phyloP scores from a whole-genome alignment of 1,140 invertebrate genomes.

The Papilio aristodemus region DNA sequence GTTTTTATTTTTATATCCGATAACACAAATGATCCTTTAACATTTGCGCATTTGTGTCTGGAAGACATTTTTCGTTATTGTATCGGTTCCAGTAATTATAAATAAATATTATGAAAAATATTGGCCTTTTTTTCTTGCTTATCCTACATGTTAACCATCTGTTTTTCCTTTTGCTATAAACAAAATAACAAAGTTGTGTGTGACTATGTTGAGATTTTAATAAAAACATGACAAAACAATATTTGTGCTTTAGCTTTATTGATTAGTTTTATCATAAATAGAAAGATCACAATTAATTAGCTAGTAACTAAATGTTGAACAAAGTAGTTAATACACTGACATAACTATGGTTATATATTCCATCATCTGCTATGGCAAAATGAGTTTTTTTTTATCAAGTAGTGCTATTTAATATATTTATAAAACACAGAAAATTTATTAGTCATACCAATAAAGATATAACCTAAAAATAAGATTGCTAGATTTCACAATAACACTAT shows the following conservation, averaged over 20 bases:
- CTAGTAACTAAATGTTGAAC: constrained; percentile 26
- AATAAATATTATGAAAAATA: constrained; percentile 70
- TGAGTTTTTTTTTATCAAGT: neutral
- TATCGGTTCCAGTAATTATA: constrained; percentile 67
- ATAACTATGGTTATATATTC: neutral
- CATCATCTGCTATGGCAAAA: neutral
- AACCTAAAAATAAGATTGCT: constrained; percentile 2
- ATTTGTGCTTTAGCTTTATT: constrained; percentile 32
- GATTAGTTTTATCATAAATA: constrained; percentile 8
- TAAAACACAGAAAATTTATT: neutral
- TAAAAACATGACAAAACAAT: neutral
- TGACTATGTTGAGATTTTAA: constrained; percentile 6
- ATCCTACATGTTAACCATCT: constrained; percentile 64
- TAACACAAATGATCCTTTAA: constrained; percentile 48
- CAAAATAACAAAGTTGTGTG: constrained; percentile 36
- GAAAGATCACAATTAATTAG: constrained; percentile 22
- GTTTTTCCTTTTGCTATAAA: constrained; percentile 42
- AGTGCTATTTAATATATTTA: neutral
- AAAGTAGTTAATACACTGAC: constrained; percentile 17
- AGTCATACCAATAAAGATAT: neutral
- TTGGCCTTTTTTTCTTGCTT: constrained; percentile 71
- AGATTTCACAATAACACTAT: neutral
- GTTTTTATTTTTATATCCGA: constrained; percentile 74
- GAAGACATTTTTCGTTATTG: constrained; percentile 58
- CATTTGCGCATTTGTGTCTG: constrained; percentile 51